phyloP scores from a whole-genome alignment of 2,113 vertebrate genomes.

The Pelobates fuscus region DNA sequence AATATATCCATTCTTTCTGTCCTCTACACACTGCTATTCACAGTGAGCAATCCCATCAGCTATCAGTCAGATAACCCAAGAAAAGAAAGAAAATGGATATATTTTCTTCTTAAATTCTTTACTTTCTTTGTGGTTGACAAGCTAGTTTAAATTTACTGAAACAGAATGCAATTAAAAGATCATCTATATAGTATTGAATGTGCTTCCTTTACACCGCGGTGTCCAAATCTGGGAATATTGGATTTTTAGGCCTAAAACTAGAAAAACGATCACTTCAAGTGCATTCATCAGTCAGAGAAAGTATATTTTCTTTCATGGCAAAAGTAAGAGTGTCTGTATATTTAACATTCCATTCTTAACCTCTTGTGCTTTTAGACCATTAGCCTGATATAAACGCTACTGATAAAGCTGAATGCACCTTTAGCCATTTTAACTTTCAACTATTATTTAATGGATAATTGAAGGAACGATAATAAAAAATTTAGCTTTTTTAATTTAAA shows the following conservation, averaged over 20 bases:
- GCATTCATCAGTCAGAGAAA: neutral
- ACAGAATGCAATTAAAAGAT: conserved; percentile 7
- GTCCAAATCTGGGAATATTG: conserved; percentile 3
- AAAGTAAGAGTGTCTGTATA: conserved; percentile 10
- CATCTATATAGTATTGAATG: conserved; percentile 12
- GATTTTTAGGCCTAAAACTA: neutral
- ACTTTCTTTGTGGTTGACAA: too few species aligned
- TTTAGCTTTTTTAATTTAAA: too few species aligned
- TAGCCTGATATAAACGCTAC: conserved; percentile 17
- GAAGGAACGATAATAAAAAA: too few species aligned
- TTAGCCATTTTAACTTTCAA: conserved; percentile 12
- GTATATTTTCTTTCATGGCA: conserved; percentile 1
- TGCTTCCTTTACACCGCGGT: neutral
- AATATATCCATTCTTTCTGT: conserved; percentile 1
- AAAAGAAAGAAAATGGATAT: neutral
- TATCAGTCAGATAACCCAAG: neutral
- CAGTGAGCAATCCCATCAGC: neutral
- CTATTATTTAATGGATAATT: neutral
- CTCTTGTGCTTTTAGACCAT: conserved; percentile 6
- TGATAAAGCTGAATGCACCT: neutral
- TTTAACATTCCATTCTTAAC: conserved; percentile 10
- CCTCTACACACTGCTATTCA: neutral
- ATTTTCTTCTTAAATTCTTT: too few species aligned
- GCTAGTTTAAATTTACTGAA: neutral
- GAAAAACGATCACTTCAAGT: conserved; percentile 3